Base-by-base conservation (phyloP, 2,888 invertebrate species). In the Erebia palarica region DNA sequence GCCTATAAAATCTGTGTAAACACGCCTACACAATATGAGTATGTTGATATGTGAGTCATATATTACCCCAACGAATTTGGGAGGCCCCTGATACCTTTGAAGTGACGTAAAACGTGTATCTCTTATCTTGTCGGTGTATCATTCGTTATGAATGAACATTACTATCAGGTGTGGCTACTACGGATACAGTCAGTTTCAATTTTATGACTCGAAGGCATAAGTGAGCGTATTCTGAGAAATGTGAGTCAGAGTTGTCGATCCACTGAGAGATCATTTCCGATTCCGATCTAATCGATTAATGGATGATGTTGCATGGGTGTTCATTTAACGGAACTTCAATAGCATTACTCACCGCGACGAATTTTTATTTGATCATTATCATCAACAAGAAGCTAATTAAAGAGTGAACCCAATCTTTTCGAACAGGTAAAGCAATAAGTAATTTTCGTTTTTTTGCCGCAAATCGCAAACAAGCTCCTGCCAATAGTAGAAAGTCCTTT, bases 121-220 rank as follows among this genome's bases (percentile, higher is more conserved):
- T 76, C 79, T 81, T 83, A 87, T 86, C 85, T 86, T 75, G 82
- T 86, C 75, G 74, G 86, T 83, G 73, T 87, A 81, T 79, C 72
- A 76, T 75, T 76, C 76, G 81, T 89, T 86, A 87, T 92, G 92
- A 92, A 92, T 92, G 92, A 86, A 87, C 77, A 78, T 77, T 84
- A 84, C 78, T 80, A 81, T 78, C 80, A 79, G 79, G 79, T 81
- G 76, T 78, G 77, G 77, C 74, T 82, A 82, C 80, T 79, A 81
- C 79, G 80, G 78, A 78, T 75, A 67, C 69, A 53, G 42, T 69
- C 69, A 44, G 67, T 69, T 51, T 78, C 78, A 79, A 82, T 84
- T 77, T 80, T 76, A 78, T 77, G 80, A 85, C 84, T 85, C 78
- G 82, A 79, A 78, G 78, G 78, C 79, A 76, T 75, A 79, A 78